A percentile compares a stretch with the other conserved stretches of the same genome.
Evolutionary conservation across 2,113 vertebrate genomes (phyloP).

Genomic region (Sula dactylatra): DNA sequence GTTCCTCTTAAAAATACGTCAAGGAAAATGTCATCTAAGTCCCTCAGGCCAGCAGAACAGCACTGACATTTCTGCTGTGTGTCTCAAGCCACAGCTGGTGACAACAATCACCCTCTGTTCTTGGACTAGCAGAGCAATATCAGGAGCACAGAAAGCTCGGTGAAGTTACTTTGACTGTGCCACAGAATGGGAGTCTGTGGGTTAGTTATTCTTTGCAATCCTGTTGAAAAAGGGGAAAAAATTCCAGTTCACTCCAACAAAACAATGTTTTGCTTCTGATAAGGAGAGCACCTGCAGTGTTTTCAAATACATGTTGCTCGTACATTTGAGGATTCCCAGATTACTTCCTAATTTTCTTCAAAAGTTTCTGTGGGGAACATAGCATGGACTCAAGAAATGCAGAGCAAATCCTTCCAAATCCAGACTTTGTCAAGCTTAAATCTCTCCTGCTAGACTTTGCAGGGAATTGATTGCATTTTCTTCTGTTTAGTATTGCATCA

Average conservation of each 20-base stretch:
- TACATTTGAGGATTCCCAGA: not conserved
- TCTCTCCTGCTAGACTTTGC: not conserved
- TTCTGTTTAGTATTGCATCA: not conserved
- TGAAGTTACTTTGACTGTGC: not conserved
- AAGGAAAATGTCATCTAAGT: not conserved
- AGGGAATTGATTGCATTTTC: not conserved
- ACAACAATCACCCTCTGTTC: not conserved
- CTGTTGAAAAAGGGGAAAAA: not conserved
- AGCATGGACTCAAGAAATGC: not conserved
- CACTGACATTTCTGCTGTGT: rapidly evolving
- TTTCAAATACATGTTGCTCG: not conserved
- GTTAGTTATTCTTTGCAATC: not conserved
- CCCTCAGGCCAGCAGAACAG: not conserved
- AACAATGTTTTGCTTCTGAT: rapidly evolving
- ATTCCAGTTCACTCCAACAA: not conserved
- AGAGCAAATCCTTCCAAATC: not conserved
- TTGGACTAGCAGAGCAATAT: not conserved
- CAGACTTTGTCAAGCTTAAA: not conserved
- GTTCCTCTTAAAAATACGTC: not conserved
- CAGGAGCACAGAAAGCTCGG: not conserved
- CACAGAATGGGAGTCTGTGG: not conserved
- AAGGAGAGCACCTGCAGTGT: not conserved
- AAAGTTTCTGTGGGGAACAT: not conserved
- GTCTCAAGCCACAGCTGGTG: not conserved
- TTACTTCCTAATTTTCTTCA: not conserved